A percentile compares a stretch with the other conserved stretches of the same genome.
phyloP scores from a whole-genome alignment of 2,888 invertebrate genomes.

The Amphimallon solstitiale region DNA sequence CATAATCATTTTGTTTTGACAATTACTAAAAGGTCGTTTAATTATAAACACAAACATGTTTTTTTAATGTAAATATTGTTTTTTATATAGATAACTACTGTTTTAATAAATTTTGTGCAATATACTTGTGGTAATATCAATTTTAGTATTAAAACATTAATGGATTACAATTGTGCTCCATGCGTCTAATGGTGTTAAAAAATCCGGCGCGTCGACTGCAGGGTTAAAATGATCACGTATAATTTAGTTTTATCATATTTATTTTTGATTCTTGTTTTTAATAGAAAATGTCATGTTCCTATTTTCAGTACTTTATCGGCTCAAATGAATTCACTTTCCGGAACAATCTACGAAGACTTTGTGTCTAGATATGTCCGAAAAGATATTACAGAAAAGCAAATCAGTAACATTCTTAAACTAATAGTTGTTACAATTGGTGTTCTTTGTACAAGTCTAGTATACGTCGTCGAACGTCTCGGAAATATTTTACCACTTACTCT shows the following conservation, averaged over 20 bases:
- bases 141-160: no score
- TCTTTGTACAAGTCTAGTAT: conserved; percentile 77
- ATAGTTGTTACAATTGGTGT: conserved; percentile 66
- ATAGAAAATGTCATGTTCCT: not conserved
- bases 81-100: no score
- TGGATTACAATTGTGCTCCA: no score
- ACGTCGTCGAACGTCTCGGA: conserved; percentile 71
- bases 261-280: not conserved
- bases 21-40: no score
- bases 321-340: conserved; percentile 71
- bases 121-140: no score
- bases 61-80: no score
- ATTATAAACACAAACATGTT: no score
- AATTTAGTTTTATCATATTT: no score
- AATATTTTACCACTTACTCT: conserved; percentile 73
- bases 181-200: no score
- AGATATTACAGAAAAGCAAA: conserved; percentile 64
- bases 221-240: not conserved
- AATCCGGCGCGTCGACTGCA: no score
- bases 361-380: conserved; percentile 66
- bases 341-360: conserved; percentile 73
- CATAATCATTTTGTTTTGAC: no score
- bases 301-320: conserved; percentile 71
- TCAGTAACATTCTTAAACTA: conserved; percentile 70
- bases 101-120: no score